phyloP scores from a whole-genome alignment of 2,797 vertebrate genomes.

The Melanogrammus aeglefinus region DNA sequence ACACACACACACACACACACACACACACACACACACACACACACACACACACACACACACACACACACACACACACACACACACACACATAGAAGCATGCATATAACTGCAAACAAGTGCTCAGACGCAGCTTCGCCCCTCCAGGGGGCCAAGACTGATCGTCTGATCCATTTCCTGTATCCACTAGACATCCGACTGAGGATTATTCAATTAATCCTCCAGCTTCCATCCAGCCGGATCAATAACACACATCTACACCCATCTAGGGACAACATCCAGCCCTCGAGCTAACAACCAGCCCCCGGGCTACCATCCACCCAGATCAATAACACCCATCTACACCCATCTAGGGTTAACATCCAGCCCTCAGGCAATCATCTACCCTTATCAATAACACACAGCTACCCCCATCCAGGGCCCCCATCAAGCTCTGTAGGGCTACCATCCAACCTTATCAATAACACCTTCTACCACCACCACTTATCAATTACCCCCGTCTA shows the following conservation, averaged over 20 bases:
- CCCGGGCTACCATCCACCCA: too few species aligned
- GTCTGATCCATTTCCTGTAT: slow-evolving; percentile 73
- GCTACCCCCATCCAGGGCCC: too few species aligned
- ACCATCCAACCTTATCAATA: slow-evolving; percentile 75
- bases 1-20: too few species aligned
- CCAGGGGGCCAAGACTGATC: slow-evolving; percentile 52
- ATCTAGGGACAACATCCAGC: too few species aligned
- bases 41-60: too few species aligned
- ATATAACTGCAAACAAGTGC: slow-evolving; percentile 36
- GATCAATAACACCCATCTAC: too few species aligned
- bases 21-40: too few species aligned
- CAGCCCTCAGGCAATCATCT: too few species aligned
- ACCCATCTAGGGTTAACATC: too few species aligned
- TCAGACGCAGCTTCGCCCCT: slow-evolving; percentile 39
- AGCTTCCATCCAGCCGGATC: slow-evolving; percentile 10
- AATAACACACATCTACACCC: too few species aligned
- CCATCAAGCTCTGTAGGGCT: slow-evolving; percentile 3
- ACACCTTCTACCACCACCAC: slow-evolving; percentile 70
- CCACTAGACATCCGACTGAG: slow-evolving; percentile 67
- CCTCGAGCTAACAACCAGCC: too few species aligned
- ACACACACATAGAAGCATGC: slow-evolving; percentile 7
- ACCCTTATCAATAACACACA: too few species aligned
- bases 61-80: background rate
- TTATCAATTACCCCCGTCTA: slow-evolving; percentile 35
- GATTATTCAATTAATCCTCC: slow-evolving; percentile 73